Conservation (phyloP, 2,888 invertebrate species). For the Marronus borbonicus region DNA sequence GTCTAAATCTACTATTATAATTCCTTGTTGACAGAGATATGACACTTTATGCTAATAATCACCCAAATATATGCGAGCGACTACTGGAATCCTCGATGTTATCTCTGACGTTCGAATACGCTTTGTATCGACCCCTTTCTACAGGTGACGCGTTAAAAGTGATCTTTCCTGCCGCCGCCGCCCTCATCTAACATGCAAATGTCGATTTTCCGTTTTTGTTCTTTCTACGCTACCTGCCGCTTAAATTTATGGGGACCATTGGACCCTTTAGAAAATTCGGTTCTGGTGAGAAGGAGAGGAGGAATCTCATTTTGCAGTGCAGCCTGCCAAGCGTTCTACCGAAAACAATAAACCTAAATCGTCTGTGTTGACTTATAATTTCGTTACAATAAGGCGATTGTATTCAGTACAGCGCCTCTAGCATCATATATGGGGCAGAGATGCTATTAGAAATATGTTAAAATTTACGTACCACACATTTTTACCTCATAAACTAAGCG, state of each 20-base stretch:
- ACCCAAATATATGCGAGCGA: constrained; percentile 49
- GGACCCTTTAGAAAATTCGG: constrained; percentile 51
- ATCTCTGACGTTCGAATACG: constrained; percentile 51
- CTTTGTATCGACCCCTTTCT: constrained; percentile 54
- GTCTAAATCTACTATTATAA: constrained; percentile 49
- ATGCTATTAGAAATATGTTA: constrained; percentile 3
- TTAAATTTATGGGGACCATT: constrained; percentile 56
- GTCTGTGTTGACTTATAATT: constrained; percentile 48
- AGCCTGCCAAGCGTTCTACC: constrained; percentile 27
- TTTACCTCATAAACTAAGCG: constrained; percentile 15
- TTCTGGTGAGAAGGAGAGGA: constrained; percentile 20
- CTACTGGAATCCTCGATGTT: constrained; percentile 52
- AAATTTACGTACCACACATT: constrained; percentile 24
- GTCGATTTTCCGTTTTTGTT: constrained; percentile 57
- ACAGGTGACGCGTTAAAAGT: constrained; percentile 58
- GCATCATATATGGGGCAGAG: constrained; percentile 29
- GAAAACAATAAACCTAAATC: constrained; percentile 51
- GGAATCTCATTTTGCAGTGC: constrained; percentile 38
- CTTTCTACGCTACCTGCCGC: constrained; percentile 57
- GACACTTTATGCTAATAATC: constrained; percentile 52
- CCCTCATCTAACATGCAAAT: constrained; percentile 59
- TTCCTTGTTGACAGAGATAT: constrained; percentile 51
- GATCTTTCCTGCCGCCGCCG: constrained; percentile 53
- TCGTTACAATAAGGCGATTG: constrained; percentile 46
- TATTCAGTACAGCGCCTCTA: constrained; percentile 44